A percentile compares a stretch with the other conserved stretches of the same genome.
These are phyloP conservation scores for Periparus ater DNA, from an alignment of 2,797 vertebrate species.

Conservation along the genomic window DNA sequence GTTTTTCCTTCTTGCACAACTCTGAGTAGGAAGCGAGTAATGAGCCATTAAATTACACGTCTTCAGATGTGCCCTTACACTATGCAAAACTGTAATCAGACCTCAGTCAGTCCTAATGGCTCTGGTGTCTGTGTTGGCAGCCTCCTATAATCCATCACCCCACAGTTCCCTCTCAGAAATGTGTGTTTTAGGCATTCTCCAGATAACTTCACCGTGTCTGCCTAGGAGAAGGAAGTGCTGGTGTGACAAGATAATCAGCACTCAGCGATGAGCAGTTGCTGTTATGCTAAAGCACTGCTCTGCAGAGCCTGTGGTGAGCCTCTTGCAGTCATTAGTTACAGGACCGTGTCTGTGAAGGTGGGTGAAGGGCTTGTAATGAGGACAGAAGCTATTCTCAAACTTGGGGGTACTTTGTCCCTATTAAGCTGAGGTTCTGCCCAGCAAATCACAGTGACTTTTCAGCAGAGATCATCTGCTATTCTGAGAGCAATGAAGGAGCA, in stretches of 20 bases:
- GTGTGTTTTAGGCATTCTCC: neutral
- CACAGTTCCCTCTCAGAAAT: neutral
- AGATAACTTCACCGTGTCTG: neutral
- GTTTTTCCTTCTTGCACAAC: neutral
- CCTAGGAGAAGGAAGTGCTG: neutral
- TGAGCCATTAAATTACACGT: slow-evolving; percentile 48
- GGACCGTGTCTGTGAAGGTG: neutral
- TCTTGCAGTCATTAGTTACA: neutral
- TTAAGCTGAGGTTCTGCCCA: neutral
- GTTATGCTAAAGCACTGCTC: neutral
- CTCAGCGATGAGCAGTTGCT: neutral
- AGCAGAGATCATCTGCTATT: neutral
- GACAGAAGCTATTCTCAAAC: neutral
- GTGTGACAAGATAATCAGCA: slow-evolving; percentile 41
- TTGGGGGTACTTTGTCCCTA: neutral
- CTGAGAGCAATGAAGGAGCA: neutral
- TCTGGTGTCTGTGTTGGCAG: neutral
- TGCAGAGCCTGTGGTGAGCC: neutral
- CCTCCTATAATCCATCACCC: slow-evolving; percentile 7
- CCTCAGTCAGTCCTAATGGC: neutral
- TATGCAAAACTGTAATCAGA: slow-evolving; percentile 51
- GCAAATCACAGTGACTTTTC: neutral
- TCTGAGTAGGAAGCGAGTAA: neutral
- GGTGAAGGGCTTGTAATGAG: slow-evolving; percentile 26
- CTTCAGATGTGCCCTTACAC: neutral